Base-by-base conservation (phyloP, 2,888 invertebrate species). In the Rosalia funebris region DNA sequence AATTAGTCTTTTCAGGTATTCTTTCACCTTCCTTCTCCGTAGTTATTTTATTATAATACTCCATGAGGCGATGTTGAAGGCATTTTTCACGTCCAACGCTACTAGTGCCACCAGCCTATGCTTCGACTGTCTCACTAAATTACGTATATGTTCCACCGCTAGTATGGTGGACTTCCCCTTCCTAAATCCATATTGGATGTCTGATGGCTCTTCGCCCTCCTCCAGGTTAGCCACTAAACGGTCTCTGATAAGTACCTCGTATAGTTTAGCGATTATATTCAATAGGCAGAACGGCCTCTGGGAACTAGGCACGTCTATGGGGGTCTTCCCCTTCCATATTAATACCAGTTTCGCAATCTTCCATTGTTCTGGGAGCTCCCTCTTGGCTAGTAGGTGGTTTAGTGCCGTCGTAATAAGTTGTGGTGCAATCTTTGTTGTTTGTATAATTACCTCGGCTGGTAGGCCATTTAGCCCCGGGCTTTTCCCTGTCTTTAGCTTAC, bases 121-220 rank as follows among this genome's bases (percentile, higher is more conserved):
- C 19, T 16, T 14, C 25, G 3, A 9, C 9, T 25, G 4, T 25
- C 25, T 3, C 3, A 9, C 25, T 9, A 11, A 1, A 9, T 5
- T 1, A 2, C 11, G 5, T n/a, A 5, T 20, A 2, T 42, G 2
- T 2, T 16, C 11, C 10, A 16, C 42, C 25, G 25, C 25, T 11
- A 19, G 42, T 19, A 42, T 19, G 4, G 42, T 42, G 5, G 42
- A 42, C 2, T 11, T 17, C 11, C 39, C 50, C 25, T 47, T 62
- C 16, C 65, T 36, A 47, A 68, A 68, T 0, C 66, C 66, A 41
- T 50, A 60, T 19, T 68, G 62, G 4, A 19, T 37, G 0, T 39
- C 53, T 1, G 47, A 44, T 10, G 66, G 11, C 41, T 60, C 5
- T 56, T 48, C 25, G 3, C 25, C 9, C 25, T 25, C 25, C 9